A percentile compares a stretch with the other conserved stretches of the same genome.
Conservation (phyloP, 2,888 invertebrate species). For the Chrysolina haemoptera region DNA sequence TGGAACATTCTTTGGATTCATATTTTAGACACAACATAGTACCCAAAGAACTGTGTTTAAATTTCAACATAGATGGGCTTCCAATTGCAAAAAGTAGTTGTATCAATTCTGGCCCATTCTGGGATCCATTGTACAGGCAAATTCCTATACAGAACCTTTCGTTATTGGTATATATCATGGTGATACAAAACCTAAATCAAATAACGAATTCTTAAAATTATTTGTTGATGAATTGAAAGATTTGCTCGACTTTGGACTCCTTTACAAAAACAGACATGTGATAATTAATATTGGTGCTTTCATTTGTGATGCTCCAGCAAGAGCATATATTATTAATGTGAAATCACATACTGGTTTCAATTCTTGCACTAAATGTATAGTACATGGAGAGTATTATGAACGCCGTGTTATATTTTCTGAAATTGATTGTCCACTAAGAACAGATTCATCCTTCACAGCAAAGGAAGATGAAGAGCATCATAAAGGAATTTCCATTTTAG, state of each 20-base stretch:
- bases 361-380: slow-evolving; percentile 38
- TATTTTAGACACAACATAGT: background rate
- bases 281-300: too few species aligned
- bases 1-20: background rate
- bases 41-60: background rate
- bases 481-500: slow-evolving; percentile 25
- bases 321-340: slow-evolving; percentile 38
- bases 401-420: slow-evolving; percentile 27
- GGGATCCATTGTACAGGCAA: background rate
- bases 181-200: background rate
- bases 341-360: slow-evolving; percentile 39
- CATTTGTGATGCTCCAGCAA: slow-evolving; percentile 43
- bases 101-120: slow-evolving; percentile 20
- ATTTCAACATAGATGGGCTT: slow-evolving; percentile 14
- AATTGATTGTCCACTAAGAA: background rate
- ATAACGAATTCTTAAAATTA: background rate
- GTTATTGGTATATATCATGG: slow-evolving; percentile 26
- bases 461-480: slow-evolving; percentile 37
- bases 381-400: slow-evolving; percentile 29
- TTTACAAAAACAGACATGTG: background rate
- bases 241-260: background rate
- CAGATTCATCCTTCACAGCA: slow-evolving; percentile 22
- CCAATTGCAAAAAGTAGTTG: slow-evolving; percentile 23
- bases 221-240: slow-evolving; percentile 5
- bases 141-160: slow-evolving; percentile 9